Evolutionary conservation across 1,140 invertebrate genomes (phyloP).

Genomic region (Microplitis mediator): DNA sequence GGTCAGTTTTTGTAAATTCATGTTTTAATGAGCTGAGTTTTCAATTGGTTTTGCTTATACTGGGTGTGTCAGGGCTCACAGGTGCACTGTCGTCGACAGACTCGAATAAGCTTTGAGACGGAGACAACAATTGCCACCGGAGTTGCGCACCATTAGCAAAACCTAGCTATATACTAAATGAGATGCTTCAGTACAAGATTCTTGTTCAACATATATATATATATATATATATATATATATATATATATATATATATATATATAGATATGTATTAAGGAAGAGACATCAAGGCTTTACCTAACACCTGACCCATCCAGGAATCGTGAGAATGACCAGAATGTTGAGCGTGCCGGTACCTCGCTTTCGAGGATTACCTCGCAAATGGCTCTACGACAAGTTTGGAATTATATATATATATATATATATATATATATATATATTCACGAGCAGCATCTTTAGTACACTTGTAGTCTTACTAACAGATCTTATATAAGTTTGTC

Average conservation of each 20-base stretch:
- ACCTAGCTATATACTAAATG: too few species aligned
- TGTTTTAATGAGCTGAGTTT: conserved; percentile 35
- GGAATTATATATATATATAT: background rate
- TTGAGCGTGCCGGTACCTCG: conserved; percentile 41
- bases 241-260: background rate
- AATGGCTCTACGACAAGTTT: conserved; percentile 17
- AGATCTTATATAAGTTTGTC: too few species aligned
- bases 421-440: conserved; percentile 10
- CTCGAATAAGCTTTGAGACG: too few species aligned
- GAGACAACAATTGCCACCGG: background rate
- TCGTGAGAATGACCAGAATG: conserved; percentile 50
- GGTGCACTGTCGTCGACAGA: too few species aligned
- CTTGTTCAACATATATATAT: background rate
- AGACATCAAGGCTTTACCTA: conserved; percentile 20
- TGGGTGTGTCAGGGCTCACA: conserved; percentile 13
- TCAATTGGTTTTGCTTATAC: background rate
- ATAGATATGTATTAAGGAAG: background rate
- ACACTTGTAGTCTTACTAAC: too few species aligned
- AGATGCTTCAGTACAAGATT: too few species aligned
- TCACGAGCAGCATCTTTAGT: background rate
- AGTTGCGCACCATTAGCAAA: too few species aligned
- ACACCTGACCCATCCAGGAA: conserved; percentile 34
- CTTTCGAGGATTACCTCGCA: conserved; percentile 41
- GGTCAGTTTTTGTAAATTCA: conserved; percentile 46
- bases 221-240: background rate